Base-by-base conservation (phyloP, 2,113 vertebrate species). In the Aphyosemion australe region DNA sequence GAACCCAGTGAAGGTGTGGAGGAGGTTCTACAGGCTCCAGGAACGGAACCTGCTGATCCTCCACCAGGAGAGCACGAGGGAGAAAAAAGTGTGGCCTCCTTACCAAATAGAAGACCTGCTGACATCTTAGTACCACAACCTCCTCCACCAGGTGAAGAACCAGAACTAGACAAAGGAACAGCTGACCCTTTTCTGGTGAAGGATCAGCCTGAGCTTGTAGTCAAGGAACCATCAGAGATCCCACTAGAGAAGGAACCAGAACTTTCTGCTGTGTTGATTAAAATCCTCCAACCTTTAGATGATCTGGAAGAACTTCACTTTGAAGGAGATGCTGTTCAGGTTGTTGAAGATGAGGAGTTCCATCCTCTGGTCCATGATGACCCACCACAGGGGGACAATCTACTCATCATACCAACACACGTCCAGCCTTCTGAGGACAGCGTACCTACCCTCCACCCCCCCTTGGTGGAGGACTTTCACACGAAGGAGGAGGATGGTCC, bases 211-310 rank as follows among this genome's bases (percentile, higher is more conserved):
- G 26, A 26, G 26, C 42, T 43, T 39, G 62, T 69, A 7, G 19
- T 70, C 6, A 11, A 26, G n/a, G 50, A 8, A 26, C 12, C 41
- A 42, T 8, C 57, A 60, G 70, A 75, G 61, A 19, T n/a, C 2
- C 43, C 52, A 39, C 65, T 72, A 49, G 69, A 73, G 9, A 52
- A 65, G 13, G 50, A 84, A 13, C 76, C 77, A 7, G 26, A 26
- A 26, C 26, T 1, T 26, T 73, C 79, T 14, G 72, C 82, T 0
- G 56, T 78, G 61, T 65, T 84, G 4, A 76, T 87, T 12, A 81
- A 83, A 74, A 76, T 84, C 48, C 46, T 84, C 9, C n/a, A 37
- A 0, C 56, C 79, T 0, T 14, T 47, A 16, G 69, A 84, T 0
- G 26, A 19, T 1, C 9, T 32, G 31, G 72, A 74, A 1, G 53